Conservation (phyloP, 2,113 vertebrate genomes). For the Parus major region DNA sequence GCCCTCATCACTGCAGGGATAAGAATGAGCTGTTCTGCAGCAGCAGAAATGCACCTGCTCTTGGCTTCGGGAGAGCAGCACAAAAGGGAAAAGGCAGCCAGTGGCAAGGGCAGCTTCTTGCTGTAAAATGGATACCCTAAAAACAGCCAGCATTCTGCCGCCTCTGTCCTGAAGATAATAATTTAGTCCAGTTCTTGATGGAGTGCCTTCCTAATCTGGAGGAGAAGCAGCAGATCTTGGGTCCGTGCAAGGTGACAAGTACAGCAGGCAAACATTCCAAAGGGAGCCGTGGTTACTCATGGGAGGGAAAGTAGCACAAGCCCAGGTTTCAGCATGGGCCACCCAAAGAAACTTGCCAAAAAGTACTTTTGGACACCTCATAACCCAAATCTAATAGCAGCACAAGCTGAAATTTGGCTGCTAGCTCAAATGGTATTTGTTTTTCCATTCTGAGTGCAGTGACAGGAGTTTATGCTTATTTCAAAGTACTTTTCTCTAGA, state of each 20-base stretch:
- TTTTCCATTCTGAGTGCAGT: slow-evolving; percentile 22
- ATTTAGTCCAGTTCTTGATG: background rate
- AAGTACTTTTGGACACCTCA: background rate
- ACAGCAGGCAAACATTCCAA: background rate
- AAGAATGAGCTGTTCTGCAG: background rate
- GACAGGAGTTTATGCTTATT: slow-evolving; percentile 22
- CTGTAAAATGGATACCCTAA: background rate
- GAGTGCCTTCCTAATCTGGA: background rate
- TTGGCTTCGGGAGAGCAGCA: background rate
- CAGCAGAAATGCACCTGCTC: background rate
- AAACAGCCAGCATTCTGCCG: background rate
- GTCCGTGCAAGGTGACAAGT: background rate
- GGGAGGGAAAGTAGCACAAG: background rate
- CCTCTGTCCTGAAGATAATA: background rate
- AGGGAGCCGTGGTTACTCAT: background rate
- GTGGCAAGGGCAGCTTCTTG: background rate
- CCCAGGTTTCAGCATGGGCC: background rate
- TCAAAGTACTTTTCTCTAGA: background rate
- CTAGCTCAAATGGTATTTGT: background rate
- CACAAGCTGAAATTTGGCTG: background rate
- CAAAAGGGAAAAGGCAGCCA: background rate
- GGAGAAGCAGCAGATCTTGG: rapidly evolving
- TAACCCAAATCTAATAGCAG: background rate
- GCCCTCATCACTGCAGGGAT: background rate
- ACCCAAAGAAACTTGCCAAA: background rate